A percentile compares a stretch with the other conserved stretches of the same genome.
phyloP scores from a whole-genome alignment of 2,888 invertebrate genomes.

The Hoplodrina blanda region DNA sequence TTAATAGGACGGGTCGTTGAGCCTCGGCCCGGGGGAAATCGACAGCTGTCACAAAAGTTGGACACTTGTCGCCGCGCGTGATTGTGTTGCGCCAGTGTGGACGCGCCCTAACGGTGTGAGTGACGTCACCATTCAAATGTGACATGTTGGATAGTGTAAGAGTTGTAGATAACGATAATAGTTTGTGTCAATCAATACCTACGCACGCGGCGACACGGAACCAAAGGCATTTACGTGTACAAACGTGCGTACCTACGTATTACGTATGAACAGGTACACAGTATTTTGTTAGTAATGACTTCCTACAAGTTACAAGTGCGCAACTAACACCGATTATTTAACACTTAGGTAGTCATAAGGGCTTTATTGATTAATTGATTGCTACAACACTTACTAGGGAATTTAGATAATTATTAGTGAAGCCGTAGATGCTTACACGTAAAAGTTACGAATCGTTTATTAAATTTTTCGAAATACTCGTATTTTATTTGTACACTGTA shows the following conservation, averaged over 20 bases:
- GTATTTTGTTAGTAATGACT: conserved; percentile 18
- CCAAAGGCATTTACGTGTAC: background rate
- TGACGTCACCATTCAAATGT: conserved; percentile 23
- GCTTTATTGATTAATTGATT: background rate
- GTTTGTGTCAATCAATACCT: conserved; percentile 47
- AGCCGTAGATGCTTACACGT: too few species aligned
- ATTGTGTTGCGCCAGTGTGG: conserved; percentile 42
- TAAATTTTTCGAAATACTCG: too few species aligned
- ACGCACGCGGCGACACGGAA: background rate
- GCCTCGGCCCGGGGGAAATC: conserved; percentile 65
- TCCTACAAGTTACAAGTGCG: background rate
- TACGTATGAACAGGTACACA: background rate
- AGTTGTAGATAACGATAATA: conserved; percentile 30
- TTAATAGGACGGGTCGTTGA: conserved; percentile 57
- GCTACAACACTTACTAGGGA: background rate
- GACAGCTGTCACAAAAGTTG: conserved; percentile 68
- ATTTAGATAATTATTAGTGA: background rate
- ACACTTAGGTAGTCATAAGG: background rate
- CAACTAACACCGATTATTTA: conserved; percentile 10
- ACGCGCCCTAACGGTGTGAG: conserved; percentile 30
- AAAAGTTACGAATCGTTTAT: background rate
- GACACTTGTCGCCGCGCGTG: conserved; percentile 56
- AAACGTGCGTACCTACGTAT: background rate
- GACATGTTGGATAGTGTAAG: conserved; percentile 18
- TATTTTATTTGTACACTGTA: too few species aligned